Base-by-base conservation (phyloP, 2,797 vertebrate genomes). In the Danionella dracula region DNA sequence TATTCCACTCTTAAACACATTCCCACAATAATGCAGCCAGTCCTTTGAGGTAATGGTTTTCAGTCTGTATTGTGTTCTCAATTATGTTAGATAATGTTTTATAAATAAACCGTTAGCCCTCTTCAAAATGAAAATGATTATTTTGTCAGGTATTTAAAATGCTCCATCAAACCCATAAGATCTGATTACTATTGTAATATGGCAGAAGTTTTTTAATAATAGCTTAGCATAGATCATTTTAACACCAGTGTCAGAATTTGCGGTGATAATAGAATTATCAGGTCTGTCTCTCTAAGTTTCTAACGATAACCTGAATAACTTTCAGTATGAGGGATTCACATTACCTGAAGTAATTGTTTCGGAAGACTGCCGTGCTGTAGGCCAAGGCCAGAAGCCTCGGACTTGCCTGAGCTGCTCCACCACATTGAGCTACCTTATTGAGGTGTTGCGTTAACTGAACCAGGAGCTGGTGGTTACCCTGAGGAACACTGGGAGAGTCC, bases 391-490 rank as follows among this genome's bases (percentile, higher is more conserved):
- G 81, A 10, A 85, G 75, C 17, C 74, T 83, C 8, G 89, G 78
- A 0, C 77, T 79, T 27, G 66, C 63, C 72, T 78, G 81, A 75
- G 71, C 78, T 17, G 80, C 78, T 67, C 71, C 71, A 59, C 71
- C 48, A 70, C 75, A 58, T 75, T 87, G 86, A 60, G 81, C 69
- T 2, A 86, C 82, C 74, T 21, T 82, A 75, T 78, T 81, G 76
- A 92, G 84, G 78, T 92, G 89, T 6, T 15, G 69, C 70, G 71
- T 76, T 13, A 93, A 86, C 74, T 87, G 82, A 70, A 75, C 76
- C 76, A 93, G 81, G 20, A 93, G 84, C 76, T 87, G 83, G 1
- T 85, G 81, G 72, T 90, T 91, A 42, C 83, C 70, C 75, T 85
- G 88, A 0, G 88, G 89, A 56, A 92, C 63, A 41, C 83, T 84